Evolutionary conservation across 2,888 invertebrate genomes (phyloP), one percentile per base, ranked within the genome.

Genomic region (Eustalomyia histrio): DNA sequence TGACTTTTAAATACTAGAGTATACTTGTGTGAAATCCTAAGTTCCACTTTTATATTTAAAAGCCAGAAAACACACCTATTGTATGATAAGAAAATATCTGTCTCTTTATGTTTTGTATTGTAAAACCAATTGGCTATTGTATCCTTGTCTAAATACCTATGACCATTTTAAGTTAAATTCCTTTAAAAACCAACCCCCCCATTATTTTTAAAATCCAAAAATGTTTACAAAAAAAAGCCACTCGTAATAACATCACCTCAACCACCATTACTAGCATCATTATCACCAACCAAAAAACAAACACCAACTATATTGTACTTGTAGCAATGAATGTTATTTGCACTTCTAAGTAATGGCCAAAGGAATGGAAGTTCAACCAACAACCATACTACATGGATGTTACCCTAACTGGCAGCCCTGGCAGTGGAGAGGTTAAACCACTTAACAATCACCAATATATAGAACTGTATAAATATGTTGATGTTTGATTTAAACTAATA

Each of bases 221-320:
- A 24, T 24, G 24, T 24, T 16, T 16, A n/a, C n/a, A n/a, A n/a
- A n/a, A n/a, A 61, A 78, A 76, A 81, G 80, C 80, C 80, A 81
- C 80, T 81, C 80, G 80, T 81, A 81, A 81, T 65, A 61, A 63
- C 63, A 78, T 55, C 79, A 79, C 65, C 60, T 72, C 67, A 74
- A 74, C 63, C 43, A 79, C 60, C 58, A 80, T 53, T 72, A 76
- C 39, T 9, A 60, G 6, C 64, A 72, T 35, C 29, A 73, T n/a
- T 52, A 64, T 63, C 29, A 55, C 24, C 61, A 53, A 57, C 52
- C 43, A 74, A 16, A 52, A 81, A 52, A 57, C 75, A n/a, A 47
- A n/a, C 43, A 47, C 43, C 43, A 47, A 47, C 6, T 47, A 4
- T 47, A 4, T 47, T 47, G 29, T 29, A 29, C 3, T 29, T 29